These are phyloP conservation scores for Stenichneumon culpator DNA, from an alignment of 2,888 invertebrate genomes.

Conservation along the genomic window DNA sequence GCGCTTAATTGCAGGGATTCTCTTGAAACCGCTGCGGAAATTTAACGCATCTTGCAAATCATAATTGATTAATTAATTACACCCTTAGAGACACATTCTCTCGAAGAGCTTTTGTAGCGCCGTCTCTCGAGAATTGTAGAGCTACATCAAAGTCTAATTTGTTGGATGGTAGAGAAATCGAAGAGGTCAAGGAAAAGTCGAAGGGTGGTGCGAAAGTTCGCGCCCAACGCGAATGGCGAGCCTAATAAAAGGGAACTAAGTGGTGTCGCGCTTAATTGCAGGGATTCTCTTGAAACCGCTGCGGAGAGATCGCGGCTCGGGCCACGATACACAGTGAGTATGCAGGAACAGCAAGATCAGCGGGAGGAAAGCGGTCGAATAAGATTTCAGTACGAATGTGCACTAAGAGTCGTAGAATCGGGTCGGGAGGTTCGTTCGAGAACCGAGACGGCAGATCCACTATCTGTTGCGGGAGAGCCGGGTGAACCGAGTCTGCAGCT, in stretches of 20 bases:
- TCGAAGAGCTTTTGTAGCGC: not conserved
- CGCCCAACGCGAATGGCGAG: constrained; percentile 16
- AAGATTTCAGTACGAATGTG: constrained; percentile 57
- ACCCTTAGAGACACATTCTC: not conserved
- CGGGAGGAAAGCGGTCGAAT: constrained; percentile 62
- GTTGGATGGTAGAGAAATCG: not conserved
- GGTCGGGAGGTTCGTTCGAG: constrained; percentile 32
- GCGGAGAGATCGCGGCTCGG: constrained; percentile 49
- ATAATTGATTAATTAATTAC: constrained; percentile 10
- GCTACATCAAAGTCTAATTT: too few relatives aligned
- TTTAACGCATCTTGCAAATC: not conserved
- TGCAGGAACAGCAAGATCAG: constrained; percentile 20
- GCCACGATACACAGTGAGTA: constrained; percentile 13
- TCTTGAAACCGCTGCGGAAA: constrained; percentile 53
- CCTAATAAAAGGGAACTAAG: constrained; percentile 71
- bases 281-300: constrained; percentile 70
- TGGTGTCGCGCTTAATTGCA: constrained; percentile 80
- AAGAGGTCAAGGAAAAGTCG: constrained; percentile 7
- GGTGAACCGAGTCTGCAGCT: constrained; percentile 39
- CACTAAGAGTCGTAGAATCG: constrained; percentile 16
- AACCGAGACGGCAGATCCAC: constrained; percentile 72
- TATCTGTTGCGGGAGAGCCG: constrained; percentile 70
- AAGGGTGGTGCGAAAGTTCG: constrained; percentile 12
- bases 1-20: constrained; percentile 80
- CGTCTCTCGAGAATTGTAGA: not conserved